These are phyloP conservation scores for Diachasmimorpha longicaudata DNA, from an alignment of 1,140 invertebrate species.

Conservation along the genomic window DNA sequence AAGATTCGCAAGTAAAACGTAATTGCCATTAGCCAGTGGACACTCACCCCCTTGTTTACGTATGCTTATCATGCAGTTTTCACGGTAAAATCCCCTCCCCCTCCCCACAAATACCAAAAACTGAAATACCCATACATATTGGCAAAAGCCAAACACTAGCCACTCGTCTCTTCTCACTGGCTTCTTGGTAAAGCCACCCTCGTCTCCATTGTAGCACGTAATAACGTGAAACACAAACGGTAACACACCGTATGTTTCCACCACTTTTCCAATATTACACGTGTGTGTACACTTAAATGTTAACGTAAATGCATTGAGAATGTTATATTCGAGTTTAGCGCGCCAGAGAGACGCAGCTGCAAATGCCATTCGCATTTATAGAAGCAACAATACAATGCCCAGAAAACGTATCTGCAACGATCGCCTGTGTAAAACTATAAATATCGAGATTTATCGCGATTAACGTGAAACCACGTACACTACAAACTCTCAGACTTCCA, in stretches of 20 bases:
- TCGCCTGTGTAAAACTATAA: slow-evolving; percentile 34
- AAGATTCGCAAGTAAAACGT: neutral
- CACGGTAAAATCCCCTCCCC: neutral
- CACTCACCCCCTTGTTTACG: neutral
- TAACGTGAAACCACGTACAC: slow-evolving; percentile 31
- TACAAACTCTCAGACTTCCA: no score
- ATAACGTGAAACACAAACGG: slow-evolving; percentile 33
- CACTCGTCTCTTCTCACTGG: neutral
- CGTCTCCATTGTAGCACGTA: slow-evolving; percentile 4
- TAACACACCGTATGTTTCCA: neutral
- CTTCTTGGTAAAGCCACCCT: slow-evolving; percentile 1
- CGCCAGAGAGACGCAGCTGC: slow-evolving; percentile 22
- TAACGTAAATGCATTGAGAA: neutral
- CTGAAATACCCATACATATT: neutral
- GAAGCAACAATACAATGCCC: neutral
- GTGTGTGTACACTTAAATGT: slow-evolving; percentile 9
- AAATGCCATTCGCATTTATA: neutral
- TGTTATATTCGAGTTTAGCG: slow-evolving; percentile 29
- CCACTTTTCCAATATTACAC: neutral
- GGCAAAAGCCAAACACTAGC: neutral
- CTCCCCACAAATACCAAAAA: neutral
- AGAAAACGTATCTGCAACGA: slow-evolving; percentile 31
- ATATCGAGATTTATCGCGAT: slow-evolving; percentile 47
- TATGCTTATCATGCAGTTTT: slow-evolving; percentile 1
- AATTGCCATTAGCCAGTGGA: neutral